phyloP scores from a whole-genome alignment of 2,888 invertebrate species.

The Catocala fraxini region DNA sequence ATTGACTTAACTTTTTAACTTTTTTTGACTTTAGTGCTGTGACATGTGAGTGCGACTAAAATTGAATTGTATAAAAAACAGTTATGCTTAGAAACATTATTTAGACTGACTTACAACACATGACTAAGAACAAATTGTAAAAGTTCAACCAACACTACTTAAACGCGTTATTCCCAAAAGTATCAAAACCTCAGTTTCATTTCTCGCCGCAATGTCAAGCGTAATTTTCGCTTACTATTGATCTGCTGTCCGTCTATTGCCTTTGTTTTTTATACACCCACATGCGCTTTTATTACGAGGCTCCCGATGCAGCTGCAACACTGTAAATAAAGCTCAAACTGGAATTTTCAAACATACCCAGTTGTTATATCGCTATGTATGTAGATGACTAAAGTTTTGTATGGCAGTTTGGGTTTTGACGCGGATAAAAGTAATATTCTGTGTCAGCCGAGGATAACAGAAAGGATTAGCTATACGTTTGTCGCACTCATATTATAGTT shows the following conservation, averaged over 20 bases:
- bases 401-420: slow-evolving; percentile 1
- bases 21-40: no score
- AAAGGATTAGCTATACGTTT: background rate
- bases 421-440: slow-evolving; percentile 3
- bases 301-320: slow-evolving; percentile 33
- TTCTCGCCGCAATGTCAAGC: slow-evolving; percentile 33
- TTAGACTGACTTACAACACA: no score
- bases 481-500: background rate
- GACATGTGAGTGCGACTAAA: no score
- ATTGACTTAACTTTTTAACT: no score
- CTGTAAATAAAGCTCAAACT: slow-evolving; percentile 44
- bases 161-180: background rate
- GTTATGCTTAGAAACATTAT: no score
- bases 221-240: slow-evolving; percentile 47
- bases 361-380: slow-evolving; percentile 16
- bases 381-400: slow-evolving; percentile 10
- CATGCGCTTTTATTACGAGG: slow-evolving; percentile 50
- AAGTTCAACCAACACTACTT: no score
- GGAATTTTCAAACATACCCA: slow-evolving; percentile 22
- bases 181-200: slow-evolving; percentile 16
- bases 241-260: slow-evolving; percentile 45
- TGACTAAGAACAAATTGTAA: no score
- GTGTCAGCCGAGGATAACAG: background rate
- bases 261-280: slow-evolving; percentile 50
- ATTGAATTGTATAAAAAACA: no score